phyloP scores from a whole-genome alignment of 2,888 invertebrate genomes.

The Embidobia sp. region DNA sequence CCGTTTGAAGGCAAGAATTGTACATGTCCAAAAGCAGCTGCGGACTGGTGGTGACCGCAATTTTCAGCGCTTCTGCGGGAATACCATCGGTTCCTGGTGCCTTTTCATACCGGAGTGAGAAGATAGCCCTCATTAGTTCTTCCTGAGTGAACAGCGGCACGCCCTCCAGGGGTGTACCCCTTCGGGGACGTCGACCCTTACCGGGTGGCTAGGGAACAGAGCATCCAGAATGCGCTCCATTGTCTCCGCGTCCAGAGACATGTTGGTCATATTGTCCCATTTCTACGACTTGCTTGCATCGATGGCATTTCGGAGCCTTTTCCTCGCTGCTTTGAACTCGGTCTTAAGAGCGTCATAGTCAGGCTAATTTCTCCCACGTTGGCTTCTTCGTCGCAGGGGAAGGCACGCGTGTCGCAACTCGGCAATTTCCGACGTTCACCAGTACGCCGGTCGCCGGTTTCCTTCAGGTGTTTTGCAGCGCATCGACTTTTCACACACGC shows the following conservation, averaged over 20 bases:
- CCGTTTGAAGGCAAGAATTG: not conserved
- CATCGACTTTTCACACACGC: constrained; percentile 57
- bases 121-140: constrained; percentile 46
- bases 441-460: constrained; percentile 52
- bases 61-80: constrained; percentile 64
- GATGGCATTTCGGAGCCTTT: not conserved
- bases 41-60: not conserved
- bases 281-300: not conserved
- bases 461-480: constrained; percentile 9
- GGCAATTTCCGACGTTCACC: constrained; percentile 63
- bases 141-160: constrained; percentile 38
- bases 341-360: no score
- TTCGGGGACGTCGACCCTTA: constrained; percentile 23
- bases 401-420: not conserved
- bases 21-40: not conserved
- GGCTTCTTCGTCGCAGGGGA: not conserved
- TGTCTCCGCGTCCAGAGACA: constrained; percentile 48
- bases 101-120: constrained; percentile 48
- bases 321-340: not conserved
- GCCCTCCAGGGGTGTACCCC: not conserved
- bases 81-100: constrained; percentile 67
- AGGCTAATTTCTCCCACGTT: no score
- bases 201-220: constrained; percentile 31
- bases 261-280: not conserved
- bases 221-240: constrained; percentile 1